Evolutionary conservation across 2,797 vertebrate genomes (phyloP).

Genomic region (Podargus strigoides): DNA sequence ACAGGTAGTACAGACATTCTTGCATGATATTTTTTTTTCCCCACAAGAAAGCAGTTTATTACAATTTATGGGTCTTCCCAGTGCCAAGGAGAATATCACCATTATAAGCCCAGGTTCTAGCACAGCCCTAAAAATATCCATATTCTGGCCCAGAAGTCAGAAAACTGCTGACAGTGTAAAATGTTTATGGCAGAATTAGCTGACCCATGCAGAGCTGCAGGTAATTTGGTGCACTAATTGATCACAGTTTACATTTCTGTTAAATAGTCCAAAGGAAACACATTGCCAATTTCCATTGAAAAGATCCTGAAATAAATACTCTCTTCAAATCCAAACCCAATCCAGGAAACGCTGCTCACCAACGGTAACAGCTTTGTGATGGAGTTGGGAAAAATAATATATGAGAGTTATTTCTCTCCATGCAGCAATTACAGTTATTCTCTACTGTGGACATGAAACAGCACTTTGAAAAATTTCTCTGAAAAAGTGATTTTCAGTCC

Average conservation of each 20-base stretch:
- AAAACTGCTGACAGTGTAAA: not conserved
- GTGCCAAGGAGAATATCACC: not conserved
- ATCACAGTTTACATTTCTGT: not conserved
- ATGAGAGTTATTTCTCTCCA: not conserved
- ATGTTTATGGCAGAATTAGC: not conserved
- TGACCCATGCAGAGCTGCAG: not conserved
- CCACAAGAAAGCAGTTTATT: not conserved
- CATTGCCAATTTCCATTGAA: not conserved
- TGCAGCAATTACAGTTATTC: not conserved
- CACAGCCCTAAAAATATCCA: not conserved
- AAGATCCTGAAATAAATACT: not conserved
- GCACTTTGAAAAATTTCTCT: not conserved
- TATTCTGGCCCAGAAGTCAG: not conserved
- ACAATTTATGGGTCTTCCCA: not conserved
- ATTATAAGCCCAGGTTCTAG: not conserved
- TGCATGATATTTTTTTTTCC: not conserved
- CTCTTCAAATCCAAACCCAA: not conserved
- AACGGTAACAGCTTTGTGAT: not conserved
- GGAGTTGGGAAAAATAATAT: not conserved
- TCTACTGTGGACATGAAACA: not conserved
- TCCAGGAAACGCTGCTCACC: not conserved
- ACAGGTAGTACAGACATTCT: not conserved
- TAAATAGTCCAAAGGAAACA: not conserved
- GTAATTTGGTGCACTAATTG: not conserved
- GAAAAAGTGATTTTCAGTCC: not conserved